Base-by-base conservation (phyloP, 2,888 invertebrate species). In the Zygaena filipendulae region DNA sequence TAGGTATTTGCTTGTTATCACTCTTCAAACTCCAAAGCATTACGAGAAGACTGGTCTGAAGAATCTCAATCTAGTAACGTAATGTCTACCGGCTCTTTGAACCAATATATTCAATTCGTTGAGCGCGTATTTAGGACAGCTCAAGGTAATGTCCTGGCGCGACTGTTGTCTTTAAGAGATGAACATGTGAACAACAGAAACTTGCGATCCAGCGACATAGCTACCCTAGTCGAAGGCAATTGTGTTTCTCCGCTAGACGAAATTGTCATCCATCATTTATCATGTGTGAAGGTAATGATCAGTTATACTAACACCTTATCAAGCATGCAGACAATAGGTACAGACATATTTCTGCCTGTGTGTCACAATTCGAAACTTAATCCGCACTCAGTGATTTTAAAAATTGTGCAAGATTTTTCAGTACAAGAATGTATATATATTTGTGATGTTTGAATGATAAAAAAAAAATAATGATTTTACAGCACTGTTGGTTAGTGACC, bases 171-270 rank as follows among this genome's bases (percentile, higher is more conserved):
- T 1, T 66, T 88, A 12, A 77, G 85, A 30, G 87, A 92, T 53
- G 86, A 87, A 11, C 92, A 93, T 66, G 85, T 88, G 3, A 79
- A 79, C 25, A 91, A 87, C 50, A 80, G 81, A 30, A 87, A 86
- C 46, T 70, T 92, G 9, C 84, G 88, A 34, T 72, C 88, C 7
- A 87, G 87, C 36, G 84, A 84, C 45, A 88, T 91, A 1, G 90
- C 91, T 39, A 68, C 80, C 13, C 69, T 86, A 12, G 88, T 92
- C 2, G 85, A 87, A 45, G 83, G 87, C 27, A 84, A 87, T 45
- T 75, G 93, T 34, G 81, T 87, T 25, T 69, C 86, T 5, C 91
- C 92, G 0, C 71, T 91, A 30, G 90, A 91, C 58, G 92, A 92
- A 55, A 72, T 92, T 19, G 83, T 91, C 4, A 79, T 85, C 24